phyloP scores from a whole-genome alignment of 23 tunicate genomes.

The Styela clava region DNA sequence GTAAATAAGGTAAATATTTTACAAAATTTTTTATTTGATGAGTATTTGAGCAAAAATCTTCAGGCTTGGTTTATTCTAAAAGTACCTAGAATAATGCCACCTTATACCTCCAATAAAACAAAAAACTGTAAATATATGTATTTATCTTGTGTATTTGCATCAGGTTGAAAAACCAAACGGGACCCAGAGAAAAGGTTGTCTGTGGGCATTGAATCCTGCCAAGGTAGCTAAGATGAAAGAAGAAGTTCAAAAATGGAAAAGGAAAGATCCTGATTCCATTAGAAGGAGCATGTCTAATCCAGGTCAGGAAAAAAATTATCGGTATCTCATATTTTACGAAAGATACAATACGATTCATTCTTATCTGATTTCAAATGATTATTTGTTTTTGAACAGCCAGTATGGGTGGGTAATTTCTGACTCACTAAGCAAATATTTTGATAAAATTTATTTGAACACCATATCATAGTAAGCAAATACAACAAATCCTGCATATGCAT shows the following conservation, averaged over 20 bases:
- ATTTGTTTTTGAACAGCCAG: no score
- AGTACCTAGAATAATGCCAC: neutral
- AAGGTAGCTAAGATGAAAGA: slow-evolving; percentile 88
- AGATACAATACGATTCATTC: no score
- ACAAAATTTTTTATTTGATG: neutral
- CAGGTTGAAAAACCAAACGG: slow-evolving; percentile 96
- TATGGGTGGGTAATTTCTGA: no score
- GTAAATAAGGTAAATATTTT: slow-evolving; percentile 26
- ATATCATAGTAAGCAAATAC: no score
- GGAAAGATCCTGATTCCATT: slow-evolving; percentile 97
- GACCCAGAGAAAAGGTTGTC: slow-evolving; percentile 89
- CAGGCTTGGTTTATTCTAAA: neutral
- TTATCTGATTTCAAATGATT: no score
- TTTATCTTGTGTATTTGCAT: neutral
- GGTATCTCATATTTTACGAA: neutral
- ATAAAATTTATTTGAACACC: no score
- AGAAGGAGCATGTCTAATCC: slow-evolving; percentile 92
- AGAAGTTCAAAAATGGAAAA: slow-evolving; percentile 95
- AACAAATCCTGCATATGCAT: no score
- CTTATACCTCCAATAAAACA: neutral
- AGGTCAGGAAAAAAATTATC: slow-evolving; percentile 28
- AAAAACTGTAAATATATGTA: neutral
- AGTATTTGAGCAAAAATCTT: neutral
- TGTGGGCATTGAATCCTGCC: slow-evolving; percentile 94
- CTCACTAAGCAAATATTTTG: no score